Evolutionary conservation across 2,797 vertebrate species (phyloP).

Genomic region (Tokudaia muenninki): DNA sequence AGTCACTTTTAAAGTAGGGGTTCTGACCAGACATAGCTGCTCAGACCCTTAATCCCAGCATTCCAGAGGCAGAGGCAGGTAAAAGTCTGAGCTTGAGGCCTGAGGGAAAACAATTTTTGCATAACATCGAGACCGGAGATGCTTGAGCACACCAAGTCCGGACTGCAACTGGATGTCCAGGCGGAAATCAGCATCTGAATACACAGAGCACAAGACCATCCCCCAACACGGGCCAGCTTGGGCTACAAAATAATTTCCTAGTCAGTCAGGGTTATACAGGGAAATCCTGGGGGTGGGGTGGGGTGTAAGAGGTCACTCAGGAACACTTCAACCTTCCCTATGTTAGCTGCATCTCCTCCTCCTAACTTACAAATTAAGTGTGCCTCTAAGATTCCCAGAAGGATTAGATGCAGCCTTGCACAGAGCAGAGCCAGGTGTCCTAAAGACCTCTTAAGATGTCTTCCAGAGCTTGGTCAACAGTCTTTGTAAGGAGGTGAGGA

Average conservation of each 20-base stretch:
- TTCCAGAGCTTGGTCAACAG: slow-evolving; percentile 52
- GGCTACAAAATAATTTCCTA: background rate
- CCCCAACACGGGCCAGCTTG: background rate
- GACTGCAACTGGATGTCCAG: background rate
- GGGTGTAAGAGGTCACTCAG: slow-evolving; percentile 1
- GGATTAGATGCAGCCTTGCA: background rate
- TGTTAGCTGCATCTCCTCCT: background rate
- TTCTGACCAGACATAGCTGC: background rate
- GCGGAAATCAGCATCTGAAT: background rate
- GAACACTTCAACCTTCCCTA: background rate
- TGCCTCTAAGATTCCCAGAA: slow-evolving; percentile 21
- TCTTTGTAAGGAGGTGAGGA: slow-evolving; percentile 35
- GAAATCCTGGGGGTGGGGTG: background rate
- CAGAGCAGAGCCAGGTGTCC: background rate
- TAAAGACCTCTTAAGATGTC: slow-evolving; percentile 41
- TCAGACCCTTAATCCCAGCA: background rate
- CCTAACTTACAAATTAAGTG: slow-evolving; percentile 59
- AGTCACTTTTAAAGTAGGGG: background rate
- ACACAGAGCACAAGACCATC: background rate
- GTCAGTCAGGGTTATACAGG: background rate
- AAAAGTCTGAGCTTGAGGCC: background rate
- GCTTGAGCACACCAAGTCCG: background rate
- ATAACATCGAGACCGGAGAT: background rate
- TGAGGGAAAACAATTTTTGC: background rate
- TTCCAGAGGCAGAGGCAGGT: background rate